These are phyloP conservation scores for Melolontha melolontha DNA, from an alignment of 2,888 invertebrate species.

Conservation along the genomic window DNA sequence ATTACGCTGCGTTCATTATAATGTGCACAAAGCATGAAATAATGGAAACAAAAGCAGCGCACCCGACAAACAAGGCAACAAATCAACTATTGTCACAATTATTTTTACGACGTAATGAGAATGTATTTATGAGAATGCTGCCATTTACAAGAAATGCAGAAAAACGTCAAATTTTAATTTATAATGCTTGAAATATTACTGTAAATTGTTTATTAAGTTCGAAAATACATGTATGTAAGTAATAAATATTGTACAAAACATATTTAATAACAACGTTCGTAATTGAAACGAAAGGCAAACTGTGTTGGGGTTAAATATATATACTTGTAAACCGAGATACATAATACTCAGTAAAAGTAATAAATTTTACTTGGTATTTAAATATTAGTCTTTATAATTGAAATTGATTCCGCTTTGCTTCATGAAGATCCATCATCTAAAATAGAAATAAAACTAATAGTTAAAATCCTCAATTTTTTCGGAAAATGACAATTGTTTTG, in stretches of 20 bases:
- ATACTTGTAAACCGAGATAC: no score
- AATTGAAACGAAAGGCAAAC: no score
- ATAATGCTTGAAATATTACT: slow-evolving; percentile 18
- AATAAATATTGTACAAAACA: slow-evolving; percentile 2
- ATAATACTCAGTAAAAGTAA: no score
- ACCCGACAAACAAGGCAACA: slow-evolving; percentile 31
- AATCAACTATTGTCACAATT: slow-evolving; percentile 34
- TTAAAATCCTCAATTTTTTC: no score
- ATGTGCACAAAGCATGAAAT: slow-evolving; percentile 39
- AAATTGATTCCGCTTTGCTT: no score
- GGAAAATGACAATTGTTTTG: no score
- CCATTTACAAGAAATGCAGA: slow-evolving; percentile 15
- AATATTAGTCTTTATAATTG: no score
- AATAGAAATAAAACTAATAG: no score
- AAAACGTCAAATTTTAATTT: slow-evolving; percentile 26
- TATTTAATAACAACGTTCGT: not conserved
- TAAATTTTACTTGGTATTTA: no score
- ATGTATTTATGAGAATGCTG: slow-evolving; percentile 34
- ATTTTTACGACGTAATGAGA: slow-evolving; percentile 29
- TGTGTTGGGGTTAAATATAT: no score
- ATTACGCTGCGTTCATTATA: slow-evolving; percentile 31
- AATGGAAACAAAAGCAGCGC: slow-evolving; percentile 31
- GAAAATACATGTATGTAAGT: not conserved
- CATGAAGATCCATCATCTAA: no score
- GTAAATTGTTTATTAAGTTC: slow-evolving; percentile 12